Evolutionary conservation across 2,797 vertebrate species (phyloP), one percentile per base, ranked within the genome.

Genomic region (Spheniscus humboldti): DNA sequence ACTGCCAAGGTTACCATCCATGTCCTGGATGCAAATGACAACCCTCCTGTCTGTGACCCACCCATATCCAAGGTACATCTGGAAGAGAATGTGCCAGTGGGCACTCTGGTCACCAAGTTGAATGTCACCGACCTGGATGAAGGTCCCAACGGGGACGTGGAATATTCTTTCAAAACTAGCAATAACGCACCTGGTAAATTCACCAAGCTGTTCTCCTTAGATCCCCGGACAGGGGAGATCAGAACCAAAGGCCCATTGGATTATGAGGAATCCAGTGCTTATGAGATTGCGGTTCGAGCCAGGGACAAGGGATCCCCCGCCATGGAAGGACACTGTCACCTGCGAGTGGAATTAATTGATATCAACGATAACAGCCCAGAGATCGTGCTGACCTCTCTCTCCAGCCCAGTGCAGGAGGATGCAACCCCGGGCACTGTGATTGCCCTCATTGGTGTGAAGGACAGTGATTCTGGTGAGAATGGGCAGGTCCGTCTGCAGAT

Each of bases 371-470:
- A 98, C 93, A 97, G 96, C 67, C 98, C 98, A 13, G 96, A 97
- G 64, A 97, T 98, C 0, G 86, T 96, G 50, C 72, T 98, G 76
- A 97, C 97, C 12, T 97, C 97, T 43, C 90, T 98, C 23, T 97
- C 96, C 86, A 97, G 96, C 88, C 97, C 97, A 1, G 97, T 98
- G 69, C 96, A 94, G 94, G 98, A 98, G 88, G 97, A 99, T 5
- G 97, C 98, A 4, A 95, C 91, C 15, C 47, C 93, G 0, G 98
- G 98, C 14, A 98, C 98, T 1, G 98, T 98, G 43, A 98, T 99
- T 5, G 98, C 98, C 18, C 96, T 99, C 1, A 98, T 99, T 18
- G 98, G 98, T 57, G 97, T 98, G 28, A 95, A 98, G 82, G 98
- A 99, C 91, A 97, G 95, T 0, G 98, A 99, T 64, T 98, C 98